Conservation (phyloP, 2,797 vertebrate genomes). For the Bradypus variegatus region DNA sequence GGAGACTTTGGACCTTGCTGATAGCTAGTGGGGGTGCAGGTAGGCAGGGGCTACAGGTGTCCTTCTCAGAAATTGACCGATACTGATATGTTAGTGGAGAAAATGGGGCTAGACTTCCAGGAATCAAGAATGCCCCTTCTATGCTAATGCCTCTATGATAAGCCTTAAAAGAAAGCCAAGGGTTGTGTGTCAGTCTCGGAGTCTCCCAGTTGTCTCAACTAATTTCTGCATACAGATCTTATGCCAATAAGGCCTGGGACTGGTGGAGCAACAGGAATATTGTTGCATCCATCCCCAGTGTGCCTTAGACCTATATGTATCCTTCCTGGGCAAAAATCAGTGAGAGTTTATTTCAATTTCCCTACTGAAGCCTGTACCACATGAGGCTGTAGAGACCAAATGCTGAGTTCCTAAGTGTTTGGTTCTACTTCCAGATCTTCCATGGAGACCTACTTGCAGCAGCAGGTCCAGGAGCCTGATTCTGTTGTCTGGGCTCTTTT, state of each 20-base stretch:
- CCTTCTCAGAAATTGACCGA: neutral
- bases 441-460: neutral
- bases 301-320: neutral
- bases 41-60: neutral
- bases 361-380: neutral
- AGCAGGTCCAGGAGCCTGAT: too few relatives aligned
- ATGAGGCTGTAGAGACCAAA: neutral
- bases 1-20: neutral
- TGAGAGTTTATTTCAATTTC: neutral
- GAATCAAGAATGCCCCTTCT: neutral
- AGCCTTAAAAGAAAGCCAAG: neutral
- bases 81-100: neutral
- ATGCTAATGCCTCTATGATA: neutral
- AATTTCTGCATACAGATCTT: neutral
- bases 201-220: neutral
- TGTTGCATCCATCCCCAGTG: neutral
- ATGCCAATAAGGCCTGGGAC: neutral
- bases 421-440: neutral
- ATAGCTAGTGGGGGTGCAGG: neutral
- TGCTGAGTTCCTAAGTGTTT: neutral
- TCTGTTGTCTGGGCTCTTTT: neutral
- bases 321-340: neutral
- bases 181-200: neutral
- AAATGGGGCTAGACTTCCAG: neutral
- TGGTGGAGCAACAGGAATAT: neutral